Conservation (phyloP, 1,140 invertebrate species). For the Dryas iulia region DNA sequence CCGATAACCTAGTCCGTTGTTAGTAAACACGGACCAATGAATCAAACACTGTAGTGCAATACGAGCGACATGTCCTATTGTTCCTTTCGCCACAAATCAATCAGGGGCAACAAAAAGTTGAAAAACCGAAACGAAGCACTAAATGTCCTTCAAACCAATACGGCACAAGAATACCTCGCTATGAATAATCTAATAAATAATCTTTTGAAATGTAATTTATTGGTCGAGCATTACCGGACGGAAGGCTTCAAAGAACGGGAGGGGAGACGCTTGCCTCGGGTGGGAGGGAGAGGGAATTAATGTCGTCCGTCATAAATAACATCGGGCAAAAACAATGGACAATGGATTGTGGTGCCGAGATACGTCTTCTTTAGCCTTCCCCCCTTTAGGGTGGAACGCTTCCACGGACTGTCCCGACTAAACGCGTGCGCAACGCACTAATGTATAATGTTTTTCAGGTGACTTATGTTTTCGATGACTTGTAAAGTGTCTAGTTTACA, state of each 20-base stretch:
- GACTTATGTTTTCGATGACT: neutral
- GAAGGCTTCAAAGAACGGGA: constrained; percentile 56
- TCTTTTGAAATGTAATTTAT: constrained; percentile 76
- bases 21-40: constrained; percentile 45
- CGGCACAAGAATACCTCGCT: constrained; percentile 61
- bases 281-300: constrained; percentile 46
- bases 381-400: constrained; percentile 29
- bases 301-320: constrained; percentile 77
- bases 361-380: constrained; percentile 74
- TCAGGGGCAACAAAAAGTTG: constrained; percentile 46
- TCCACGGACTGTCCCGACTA: constrained; percentile 37
- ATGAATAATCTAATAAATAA: constrained; percentile 80
- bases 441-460: neutral
- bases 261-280: constrained; percentile 15
- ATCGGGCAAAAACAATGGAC: constrained; percentile 77
- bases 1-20: constrained; percentile 16
- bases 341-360: constrained; percentile 74
- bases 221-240: constrained; percentile 68
- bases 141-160: constrained; percentile 75
- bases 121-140: constrained; percentile 47
- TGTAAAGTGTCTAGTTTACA: neutral
- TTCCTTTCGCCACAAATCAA: constrained; percentile 64
- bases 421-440: constrained; percentile 61
- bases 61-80: constrained; percentile 44
- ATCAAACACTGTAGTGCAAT: constrained; percentile 43